Conservation (phyloP, 1,140 invertebrate species). For the Temnothorax curvispinosus region DNA sequence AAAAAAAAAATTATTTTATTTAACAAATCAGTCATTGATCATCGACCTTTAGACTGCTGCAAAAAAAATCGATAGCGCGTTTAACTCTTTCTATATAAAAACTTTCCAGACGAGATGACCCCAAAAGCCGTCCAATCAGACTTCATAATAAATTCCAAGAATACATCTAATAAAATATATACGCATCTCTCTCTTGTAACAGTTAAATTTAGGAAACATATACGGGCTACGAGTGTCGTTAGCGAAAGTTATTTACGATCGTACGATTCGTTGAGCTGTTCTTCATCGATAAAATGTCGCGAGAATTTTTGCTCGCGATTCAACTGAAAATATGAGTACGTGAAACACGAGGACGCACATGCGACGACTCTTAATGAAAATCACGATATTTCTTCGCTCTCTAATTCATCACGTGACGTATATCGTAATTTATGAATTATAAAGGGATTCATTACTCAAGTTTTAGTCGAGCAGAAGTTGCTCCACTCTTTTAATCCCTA, state of each 20-base stretch:
- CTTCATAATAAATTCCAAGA: slow-evolving; percentile 41
- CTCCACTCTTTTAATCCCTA: neutral
- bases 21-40: neutral
- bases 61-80: slow-evolving; percentile 27
- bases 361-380: slow-evolving; percentile 19
- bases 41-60: neutral
- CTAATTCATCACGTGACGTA: slow-evolving; percentile 26
- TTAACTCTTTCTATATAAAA: slow-evolving; percentile 51
- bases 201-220: slow-evolving; percentile 7
- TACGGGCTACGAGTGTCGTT: neutral
- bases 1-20: neutral
- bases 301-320: slow-evolving; percentile 9
- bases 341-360: slow-evolving; percentile 28
- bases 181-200: neutral
- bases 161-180: slow-evolving; percentile 20
- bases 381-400: slow-evolving; percentile 17
- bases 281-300: neutral
- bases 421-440: slow-evolving; percentile 22
- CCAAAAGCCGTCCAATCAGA: slow-evolving; percentile 4
- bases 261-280: neutral
- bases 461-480: neutral
- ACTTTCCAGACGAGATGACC: slow-evolving; percentile 34
- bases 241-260: slow-evolving; percentile 17
- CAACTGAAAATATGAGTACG: neutral
- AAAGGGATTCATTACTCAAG: neutral